Evolutionary conservation across 1,140 invertebrate species (phyloP).

Genomic region (Brachionus rotundiformis): DNA sequence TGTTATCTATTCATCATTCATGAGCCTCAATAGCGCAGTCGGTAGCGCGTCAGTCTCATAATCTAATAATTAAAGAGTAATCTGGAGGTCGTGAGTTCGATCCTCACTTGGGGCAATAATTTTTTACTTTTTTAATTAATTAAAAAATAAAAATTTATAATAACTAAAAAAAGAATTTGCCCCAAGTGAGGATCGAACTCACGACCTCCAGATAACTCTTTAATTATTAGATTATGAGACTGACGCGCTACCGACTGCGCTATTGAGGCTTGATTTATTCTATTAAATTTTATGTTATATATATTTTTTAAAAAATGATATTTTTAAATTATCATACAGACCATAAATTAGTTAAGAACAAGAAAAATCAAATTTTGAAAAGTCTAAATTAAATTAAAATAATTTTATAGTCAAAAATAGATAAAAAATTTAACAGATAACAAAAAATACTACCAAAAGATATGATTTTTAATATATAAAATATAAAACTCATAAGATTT

Average conservation of each 20-base stretch:
- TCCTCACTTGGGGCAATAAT: slow-evolving; percentile 39
- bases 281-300: too few species aligned
- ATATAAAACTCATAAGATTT: background rate
- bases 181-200: slow-evolving; percentile 53
- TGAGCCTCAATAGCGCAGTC: slow-evolving; percentile 50
- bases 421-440: background rate
- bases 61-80: background rate
- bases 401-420: background rate
- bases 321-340: background rate
- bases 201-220: slow-evolving; percentile 52
- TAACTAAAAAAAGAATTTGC: slow-evolving; percentile 38
- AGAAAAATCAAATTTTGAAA: background rate
- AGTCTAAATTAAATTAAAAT: background rate
- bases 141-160: background rate
- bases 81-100: slow-evolving; percentile 48
- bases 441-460: slow-evolving; percentile 26
- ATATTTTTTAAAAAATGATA: too few species aligned
- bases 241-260: slow-evolving; percentile 53
- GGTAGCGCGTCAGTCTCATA: slow-evolving; percentile 48
- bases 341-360: background rate
- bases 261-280: slow-evolving; percentile 52
- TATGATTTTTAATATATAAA: background rate
- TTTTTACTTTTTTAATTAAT: background rate
- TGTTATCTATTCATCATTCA: background rate
- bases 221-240: slow-evolving; percentile 50